Evolutionary conservation across 2,113 vertebrate species (phyloP).

Genomic region (Apteryx mantelli): DNA sequence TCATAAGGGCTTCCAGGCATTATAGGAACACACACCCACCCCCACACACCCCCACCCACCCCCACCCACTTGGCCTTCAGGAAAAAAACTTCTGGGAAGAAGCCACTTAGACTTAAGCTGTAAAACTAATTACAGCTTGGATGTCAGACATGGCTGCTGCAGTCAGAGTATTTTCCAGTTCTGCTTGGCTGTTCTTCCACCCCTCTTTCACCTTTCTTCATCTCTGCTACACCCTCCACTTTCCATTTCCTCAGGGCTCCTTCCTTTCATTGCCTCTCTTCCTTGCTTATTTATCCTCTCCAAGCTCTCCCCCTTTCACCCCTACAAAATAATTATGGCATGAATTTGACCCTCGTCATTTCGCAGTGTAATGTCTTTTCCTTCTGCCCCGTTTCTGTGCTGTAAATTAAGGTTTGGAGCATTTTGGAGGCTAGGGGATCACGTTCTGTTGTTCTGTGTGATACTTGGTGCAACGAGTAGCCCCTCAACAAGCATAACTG

Average conservation of each 20-base stretch:
- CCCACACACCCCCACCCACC: no score
- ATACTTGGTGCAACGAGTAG: not conserved
- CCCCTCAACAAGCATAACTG: not conserved
- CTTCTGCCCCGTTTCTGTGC: not conserved
- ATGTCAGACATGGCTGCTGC: not conserved
- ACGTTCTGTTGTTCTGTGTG: not conserved
- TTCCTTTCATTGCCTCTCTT: not conserved
- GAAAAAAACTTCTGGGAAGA: not conserved
- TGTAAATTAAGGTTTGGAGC: not conserved
- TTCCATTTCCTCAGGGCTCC: not conserved
- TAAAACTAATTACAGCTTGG: not conserved
- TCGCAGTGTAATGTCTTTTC: not conserved
- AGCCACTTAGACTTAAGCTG: not conserved
- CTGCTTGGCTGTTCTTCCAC: not conserved
- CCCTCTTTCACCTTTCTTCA: not conserved
- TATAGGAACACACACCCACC: not conserved
- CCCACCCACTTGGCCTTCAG: not conserved
- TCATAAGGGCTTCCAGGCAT: not conserved
- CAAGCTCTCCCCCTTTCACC: not conserved
- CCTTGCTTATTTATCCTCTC: not conserved
- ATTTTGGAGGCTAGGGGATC: not conserved
- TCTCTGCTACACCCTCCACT: not conserved
- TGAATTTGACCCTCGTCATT: not conserved
- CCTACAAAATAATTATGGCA: not conserved
- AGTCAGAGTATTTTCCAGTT: not conserved